phyloP scores from a whole-genome alignment of 1,140 invertebrate genomes.

The Nylanderia fulva region DNA sequence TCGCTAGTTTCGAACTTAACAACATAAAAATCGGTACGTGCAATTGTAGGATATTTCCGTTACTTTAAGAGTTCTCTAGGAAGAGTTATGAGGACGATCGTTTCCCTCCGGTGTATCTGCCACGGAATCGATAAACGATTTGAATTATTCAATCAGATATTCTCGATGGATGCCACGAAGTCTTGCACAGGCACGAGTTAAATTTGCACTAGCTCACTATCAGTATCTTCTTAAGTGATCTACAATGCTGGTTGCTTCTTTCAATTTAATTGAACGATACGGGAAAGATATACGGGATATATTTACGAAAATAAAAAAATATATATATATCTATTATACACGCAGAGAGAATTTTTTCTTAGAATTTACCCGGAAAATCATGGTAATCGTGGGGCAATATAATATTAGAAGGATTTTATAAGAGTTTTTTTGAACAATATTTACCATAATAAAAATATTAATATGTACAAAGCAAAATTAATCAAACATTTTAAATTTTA shows the following conservation, averaged over 20 bases:
- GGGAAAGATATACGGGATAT: neutral
- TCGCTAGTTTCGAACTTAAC: neutral
- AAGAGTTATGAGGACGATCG: conserved; percentile 45
- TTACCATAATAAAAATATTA: too few species aligned
- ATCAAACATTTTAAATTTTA: too few species aligned
- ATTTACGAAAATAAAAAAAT: neutral
- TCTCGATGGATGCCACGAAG: conserved; percentile 43
- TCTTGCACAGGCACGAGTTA: conserved; percentile 7
- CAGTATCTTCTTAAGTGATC: conserved; percentile 22
- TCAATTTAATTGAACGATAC: neutral
- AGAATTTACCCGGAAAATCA: too few species aligned
- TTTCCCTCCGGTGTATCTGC: conserved; percentile 30
- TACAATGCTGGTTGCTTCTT: neutral
- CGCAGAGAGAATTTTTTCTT: too few species aligned
- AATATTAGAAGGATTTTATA: too few species aligned
- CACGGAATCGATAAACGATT: conserved; percentile 57
- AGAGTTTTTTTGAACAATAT: too few species aligned
- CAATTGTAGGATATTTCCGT: neutral
- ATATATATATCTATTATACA: neutral
- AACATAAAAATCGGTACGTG: neutral
- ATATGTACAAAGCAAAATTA: too few species aligned
- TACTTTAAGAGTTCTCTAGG: conserved; percentile 11
- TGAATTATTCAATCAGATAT: conserved; percentile 69
- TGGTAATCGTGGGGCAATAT: too few species aligned
- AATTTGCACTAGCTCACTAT: conserved; percentile 5